These are phyloP conservation scores for Okamejei kenojei DNA, from an alignment of 2,797 vertebrate genomes.

Conservation along the genomic window DNA sequence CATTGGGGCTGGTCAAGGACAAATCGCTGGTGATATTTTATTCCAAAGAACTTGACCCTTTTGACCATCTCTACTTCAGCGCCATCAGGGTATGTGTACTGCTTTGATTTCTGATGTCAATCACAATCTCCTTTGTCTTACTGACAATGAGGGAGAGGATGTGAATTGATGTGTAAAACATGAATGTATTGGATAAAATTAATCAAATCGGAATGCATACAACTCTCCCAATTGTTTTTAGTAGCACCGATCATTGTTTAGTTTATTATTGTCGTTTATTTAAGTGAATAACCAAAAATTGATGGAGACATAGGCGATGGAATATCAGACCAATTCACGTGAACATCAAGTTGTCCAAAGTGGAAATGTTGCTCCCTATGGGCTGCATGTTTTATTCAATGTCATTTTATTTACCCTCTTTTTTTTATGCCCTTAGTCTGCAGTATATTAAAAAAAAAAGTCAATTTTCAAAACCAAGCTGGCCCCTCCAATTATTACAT, in stretches of 20 bases:
- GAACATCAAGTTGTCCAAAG: neutral
- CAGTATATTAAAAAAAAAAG: neutral
- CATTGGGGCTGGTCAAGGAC: too few species aligned
- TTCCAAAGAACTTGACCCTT: too few species aligned
- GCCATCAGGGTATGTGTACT: too few species aligned
- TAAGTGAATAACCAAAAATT: neutral
- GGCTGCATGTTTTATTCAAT: constrained; percentile 21
- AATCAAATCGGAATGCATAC: neutral
- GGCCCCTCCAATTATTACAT: neutral
- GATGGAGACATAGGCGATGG: neutral
- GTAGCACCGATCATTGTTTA: neutral
- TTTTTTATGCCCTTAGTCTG: neutral
- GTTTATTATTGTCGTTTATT: neutral
- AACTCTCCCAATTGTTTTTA: neutral
- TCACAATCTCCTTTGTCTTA: too few species aligned
- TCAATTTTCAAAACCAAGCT: constrained; percentile 4
- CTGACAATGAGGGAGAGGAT: too few species aligned
- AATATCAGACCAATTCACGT: neutral
- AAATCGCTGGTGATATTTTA: too few species aligned
- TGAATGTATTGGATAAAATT: neutral
- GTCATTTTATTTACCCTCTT: neutral
- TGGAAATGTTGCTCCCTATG: neutral
- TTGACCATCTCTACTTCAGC: too few species aligned
- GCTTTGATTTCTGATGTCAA: too few species aligned
- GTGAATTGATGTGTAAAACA: too few species aligned